A percentile compares a stretch with the other conserved stretches of the same genome.
Conservation (phyloP, 2,797 vertebrate species). For the Falco rusticolus region DNA sequence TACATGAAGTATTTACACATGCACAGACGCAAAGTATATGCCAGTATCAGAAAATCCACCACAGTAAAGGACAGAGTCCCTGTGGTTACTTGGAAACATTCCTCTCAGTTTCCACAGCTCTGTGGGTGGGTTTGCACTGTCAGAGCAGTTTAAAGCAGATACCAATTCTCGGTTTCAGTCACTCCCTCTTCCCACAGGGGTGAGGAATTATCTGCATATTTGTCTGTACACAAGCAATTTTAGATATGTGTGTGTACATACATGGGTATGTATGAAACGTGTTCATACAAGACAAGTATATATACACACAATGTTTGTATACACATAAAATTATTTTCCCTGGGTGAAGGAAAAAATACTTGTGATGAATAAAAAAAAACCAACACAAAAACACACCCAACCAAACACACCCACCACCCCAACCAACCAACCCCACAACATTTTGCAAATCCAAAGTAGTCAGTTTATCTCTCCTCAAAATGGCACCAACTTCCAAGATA, state of each 20-base stretch:
- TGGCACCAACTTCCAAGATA: neutral
- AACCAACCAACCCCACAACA: neutral
- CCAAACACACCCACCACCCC: no score
- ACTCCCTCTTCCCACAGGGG: accelerated
- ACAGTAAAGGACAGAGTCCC: neutral
- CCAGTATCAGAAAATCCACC: neutral
- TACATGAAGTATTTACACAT: accelerated
- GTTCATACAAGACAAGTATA: no score
- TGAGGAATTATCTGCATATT: accelerated
- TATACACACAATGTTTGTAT: neutral
- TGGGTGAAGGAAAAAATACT: neutral
- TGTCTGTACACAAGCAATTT: neutral
- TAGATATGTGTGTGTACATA: accelerated
- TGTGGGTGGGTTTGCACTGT: neutral
- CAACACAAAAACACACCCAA: no score
- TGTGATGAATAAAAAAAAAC: accelerated
- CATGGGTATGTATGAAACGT: neutral
- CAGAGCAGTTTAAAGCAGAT: neutral
- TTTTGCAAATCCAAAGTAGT: neutral
- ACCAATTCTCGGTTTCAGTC: accelerated
- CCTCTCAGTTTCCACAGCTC: neutral
- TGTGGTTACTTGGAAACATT: neutral
- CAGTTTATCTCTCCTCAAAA: neutral
- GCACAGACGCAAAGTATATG: accelerated
- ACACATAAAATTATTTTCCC: neutral